Evolutionary conservation across 2,797 vertebrate genomes (phyloP), one percentile per base, ranked within the genome.

Genomic region (Rhincodon typus): DNA sequence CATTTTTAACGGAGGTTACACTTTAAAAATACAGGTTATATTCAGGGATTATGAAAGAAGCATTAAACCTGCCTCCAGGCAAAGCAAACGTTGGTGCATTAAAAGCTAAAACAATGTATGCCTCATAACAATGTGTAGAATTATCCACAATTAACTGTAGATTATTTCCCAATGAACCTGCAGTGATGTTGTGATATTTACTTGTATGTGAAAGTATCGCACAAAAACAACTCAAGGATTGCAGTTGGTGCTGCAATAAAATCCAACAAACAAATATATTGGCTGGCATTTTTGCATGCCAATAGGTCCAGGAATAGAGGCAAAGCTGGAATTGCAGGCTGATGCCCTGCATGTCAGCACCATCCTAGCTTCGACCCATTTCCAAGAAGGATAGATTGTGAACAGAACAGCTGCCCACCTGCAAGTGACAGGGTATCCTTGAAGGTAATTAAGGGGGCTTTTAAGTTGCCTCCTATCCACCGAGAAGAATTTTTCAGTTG

Each of bases 31-130:
- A 67, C n/a, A 93, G 62, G 62, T 66, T 91, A 38, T 38, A 91
- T 91, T 66, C 34, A 67, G 23, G 62, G n/a, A 93, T 42, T 93
- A 91, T 93, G 90, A 67, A 67, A 69, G n/a, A n/a, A 91, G n/a
- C 34, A 93, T 93, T 93, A 21, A 93, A 67, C n/a, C 21, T 38
- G 62, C 62, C 62, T 93, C 34, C 38, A 67, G n/a, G 62, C 90
- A 93, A 93, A 19, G 23, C n/a, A 67, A 67, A 67, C 67, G 90
- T n/a, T 93, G 90, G 25, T 88, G 86, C 25, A 88, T 53, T 88
- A 88, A 88, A 88, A 53, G 50, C 50, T 10, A 15, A 27, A 88
- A 88, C 86, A 88, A 88, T 34, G 10, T 30, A 88, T 69, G 62
- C 17, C 62, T 93, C 67, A 38, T 93, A 93, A 93, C 42, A 67